phyloP scores from a whole-genome alignment of 2,797 vertebrate species.

The Valencia hispanica region DNA sequence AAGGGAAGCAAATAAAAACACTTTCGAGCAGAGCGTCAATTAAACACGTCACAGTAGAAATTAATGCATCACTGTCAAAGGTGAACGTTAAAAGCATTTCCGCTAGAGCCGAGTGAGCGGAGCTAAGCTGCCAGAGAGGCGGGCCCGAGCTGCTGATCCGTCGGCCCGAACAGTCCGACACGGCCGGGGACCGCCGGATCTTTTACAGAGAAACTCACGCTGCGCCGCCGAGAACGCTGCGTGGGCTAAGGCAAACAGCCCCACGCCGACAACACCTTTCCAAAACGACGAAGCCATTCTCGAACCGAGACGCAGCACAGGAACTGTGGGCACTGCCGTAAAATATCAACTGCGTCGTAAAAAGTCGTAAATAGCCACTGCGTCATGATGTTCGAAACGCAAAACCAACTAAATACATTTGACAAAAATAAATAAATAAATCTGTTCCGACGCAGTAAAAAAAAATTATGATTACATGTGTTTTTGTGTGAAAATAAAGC shows the following conservation, averaged over 20 bases:
- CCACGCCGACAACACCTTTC: conserved; percentile 93
- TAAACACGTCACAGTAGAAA: neutral
- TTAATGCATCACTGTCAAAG: no score
- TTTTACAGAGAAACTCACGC: conserved; percentile 82
- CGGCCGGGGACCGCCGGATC: neutral
- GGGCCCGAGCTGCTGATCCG: conserved; percentile 46
- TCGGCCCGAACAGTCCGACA: fast-evolving
- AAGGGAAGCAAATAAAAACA: neutral
- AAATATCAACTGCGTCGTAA: conserved; percentile 49
- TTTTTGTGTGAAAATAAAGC: neutral
- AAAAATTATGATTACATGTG: fast-evolving
- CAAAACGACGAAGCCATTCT: conserved; percentile 94
- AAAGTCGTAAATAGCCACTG: conserved; percentile 24
- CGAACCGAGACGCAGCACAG: conserved; percentile 43
- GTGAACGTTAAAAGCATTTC: neutral
- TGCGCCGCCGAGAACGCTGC: conserved; percentile 97
- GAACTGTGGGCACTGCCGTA: conserved; percentile 46
- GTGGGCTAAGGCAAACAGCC: conserved; percentile 93
- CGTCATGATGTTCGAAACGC: neutral
- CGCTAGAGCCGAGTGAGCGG: neutral
- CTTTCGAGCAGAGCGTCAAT: no score
- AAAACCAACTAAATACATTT: neutral
- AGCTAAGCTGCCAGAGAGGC: conserved; percentile 47
- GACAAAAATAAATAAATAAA: no score
- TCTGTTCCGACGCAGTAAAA: neutral